Evolutionary conservation across 2,888 invertebrate genomes (phyloP), one percentile per base, ranked within the genome.

Genomic region (Drosophila nigritarsus): DNA sequence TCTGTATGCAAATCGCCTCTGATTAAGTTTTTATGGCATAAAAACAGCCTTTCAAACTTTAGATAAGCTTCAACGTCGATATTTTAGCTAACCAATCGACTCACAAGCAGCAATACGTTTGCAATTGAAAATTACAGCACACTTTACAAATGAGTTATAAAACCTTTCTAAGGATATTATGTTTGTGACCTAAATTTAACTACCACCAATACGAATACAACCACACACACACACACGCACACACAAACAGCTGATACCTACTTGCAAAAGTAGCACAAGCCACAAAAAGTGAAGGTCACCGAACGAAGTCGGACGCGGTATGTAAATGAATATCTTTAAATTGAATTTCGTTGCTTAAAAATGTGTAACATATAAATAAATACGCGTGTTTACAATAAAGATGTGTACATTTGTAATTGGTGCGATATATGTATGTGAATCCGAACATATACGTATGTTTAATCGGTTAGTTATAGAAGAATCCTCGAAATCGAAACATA

Each of bases 121-220:
- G 40, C 60, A 15, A 48, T 63, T 55, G 24, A 45, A 49, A 75
- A 50, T 45, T 53, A 30, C 40, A 69, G 36, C 27, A 51, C n/a
- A 65, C 65, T 65, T 34, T 49, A n/a, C 34, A 64, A 54, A 42
- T 50, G 42, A 71, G 63, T 51, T 64, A 55, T 65, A 65, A 79
- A 72, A 73, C 65, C 56, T 54, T 59, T 65, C 54, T 65, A 66
- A 79, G 72, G 76, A 84, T 80, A 75, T 48, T 51, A 71, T 80
- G 87, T 68, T 66, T 80, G 72, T 83, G 83, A 83, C 83, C 83
- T 86, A 88, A 81, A 80, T 83, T 68, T 45, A 70, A 65, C 64
- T 58, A 83, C 73, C 76, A 56, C 69, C 65, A 66, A 40, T 42
- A 56, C 29, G 15, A 29, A 20, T 20, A 56, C 40, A 42, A 30